These are phyloP conservation scores for Patella vulgata DNA, from an alignment of 1,140 invertebrate genomes.

Conservation along the genomic window DNA sequence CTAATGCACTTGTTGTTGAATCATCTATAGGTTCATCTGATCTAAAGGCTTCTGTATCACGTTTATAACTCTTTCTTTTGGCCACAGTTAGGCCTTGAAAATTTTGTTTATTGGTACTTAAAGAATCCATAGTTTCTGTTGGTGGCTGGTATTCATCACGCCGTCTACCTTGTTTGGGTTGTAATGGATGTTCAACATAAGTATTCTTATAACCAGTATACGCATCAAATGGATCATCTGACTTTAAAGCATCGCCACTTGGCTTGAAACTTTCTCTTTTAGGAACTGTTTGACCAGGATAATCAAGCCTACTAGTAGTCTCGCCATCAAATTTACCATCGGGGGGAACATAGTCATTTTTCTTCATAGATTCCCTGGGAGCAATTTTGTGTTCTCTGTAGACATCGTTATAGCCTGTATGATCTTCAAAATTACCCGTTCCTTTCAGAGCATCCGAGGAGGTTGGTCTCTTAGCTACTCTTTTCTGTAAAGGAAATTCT, in stretches of 20 bases:
- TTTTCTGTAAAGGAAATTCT: conserved; percentile 3
- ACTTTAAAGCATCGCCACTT: not conserved
- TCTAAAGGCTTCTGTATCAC: not conserved
- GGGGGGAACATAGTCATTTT: not conserved
- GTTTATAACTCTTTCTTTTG: conserved; percentile 1
- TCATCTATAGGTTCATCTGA: not conserved
- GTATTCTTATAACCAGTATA: not conserved
- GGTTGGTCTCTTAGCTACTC: not conserved
- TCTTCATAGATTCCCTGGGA: too few species aligned
- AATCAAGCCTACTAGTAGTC: conserved; percentile 2
- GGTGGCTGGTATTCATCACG: conserved; percentile 11
- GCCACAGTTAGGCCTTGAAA: not conserved
- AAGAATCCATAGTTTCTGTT: not conserved
- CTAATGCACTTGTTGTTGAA: not conserved
- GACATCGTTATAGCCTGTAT: conserved; percentile 8
- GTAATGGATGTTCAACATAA: not conserved
- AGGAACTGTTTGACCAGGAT: not conserved
- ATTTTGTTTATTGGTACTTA: not conserved
- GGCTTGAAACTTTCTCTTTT: not conserved
- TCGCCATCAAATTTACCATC: not conserved
- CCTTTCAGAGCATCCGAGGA: not conserved
- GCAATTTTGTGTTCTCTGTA: too few species aligned
- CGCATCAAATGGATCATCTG: conserved; percentile 3
- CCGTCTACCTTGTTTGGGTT: not conserved
- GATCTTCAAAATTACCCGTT: conserved; percentile 12